A percentile compares a stretch with the other conserved stretches of the same genome.
Evolutionary conservation across 2,888 invertebrate species (phyloP).

Genomic region (Cheilosia impressa): DNA sequence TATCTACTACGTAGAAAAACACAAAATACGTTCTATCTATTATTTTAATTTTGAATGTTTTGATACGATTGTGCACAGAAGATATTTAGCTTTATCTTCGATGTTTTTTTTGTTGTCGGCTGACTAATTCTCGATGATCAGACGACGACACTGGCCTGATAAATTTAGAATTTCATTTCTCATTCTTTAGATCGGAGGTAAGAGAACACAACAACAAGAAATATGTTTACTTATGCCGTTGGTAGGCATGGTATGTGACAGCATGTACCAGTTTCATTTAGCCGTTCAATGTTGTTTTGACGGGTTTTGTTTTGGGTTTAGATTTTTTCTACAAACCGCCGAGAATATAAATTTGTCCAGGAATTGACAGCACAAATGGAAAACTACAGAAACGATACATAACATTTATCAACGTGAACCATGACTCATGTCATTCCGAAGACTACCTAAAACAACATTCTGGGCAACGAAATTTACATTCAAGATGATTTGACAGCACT

Average conservation of each 20-base stretch:
- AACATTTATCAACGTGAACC: too few relatives aligned
- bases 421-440: too few relatives aligned
- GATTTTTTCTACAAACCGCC: not conserved
- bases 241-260: not conserved
- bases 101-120: conserved; percentile 24
- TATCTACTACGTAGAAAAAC: conserved; percentile 26
- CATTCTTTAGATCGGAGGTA: conserved; percentile 38
- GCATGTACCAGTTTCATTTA: conserved; percentile 12
- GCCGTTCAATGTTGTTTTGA: conserved; percentile 24
- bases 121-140: conserved; percentile 64
- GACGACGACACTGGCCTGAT: conserved; percentile 36
- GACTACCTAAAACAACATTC: too few relatives aligned
- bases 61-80: not conserved
- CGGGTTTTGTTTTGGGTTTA: not conserved
- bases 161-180: conserved; percentile 68
- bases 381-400: too few relatives aligned
- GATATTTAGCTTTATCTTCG: conserved; percentile 9
- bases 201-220: not conserved
- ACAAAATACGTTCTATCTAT: conserved; percentile 1
- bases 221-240: not conserved
- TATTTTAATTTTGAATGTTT: conserved; percentile 20
- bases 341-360: too few relatives aligned
- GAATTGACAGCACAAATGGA: too few relatives aligned
- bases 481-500: too few relatives aligned
- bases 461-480: too few relatives aligned